Conservation (phyloP, 2,113 vertebrate genomes). For the Lonchura striata region DNA sequence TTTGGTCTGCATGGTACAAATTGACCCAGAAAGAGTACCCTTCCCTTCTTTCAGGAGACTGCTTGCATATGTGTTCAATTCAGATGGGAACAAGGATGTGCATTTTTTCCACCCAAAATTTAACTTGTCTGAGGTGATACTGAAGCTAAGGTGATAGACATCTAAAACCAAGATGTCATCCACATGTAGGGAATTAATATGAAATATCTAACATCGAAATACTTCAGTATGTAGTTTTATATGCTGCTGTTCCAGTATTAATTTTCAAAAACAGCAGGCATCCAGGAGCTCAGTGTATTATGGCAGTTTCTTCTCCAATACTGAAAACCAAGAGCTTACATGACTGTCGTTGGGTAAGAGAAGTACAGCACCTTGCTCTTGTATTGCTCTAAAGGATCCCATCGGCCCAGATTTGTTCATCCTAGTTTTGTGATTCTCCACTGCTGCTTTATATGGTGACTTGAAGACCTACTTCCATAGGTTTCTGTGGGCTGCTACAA, state of each 20-base stretch:
- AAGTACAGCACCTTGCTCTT: background rate
- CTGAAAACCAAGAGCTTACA: background rate
- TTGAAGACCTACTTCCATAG: background rate
- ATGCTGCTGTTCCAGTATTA: background rate
- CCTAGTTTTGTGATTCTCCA: background rate
- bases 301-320: background rate
- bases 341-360: background rate
- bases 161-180: background rate
- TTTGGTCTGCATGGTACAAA: background rate
- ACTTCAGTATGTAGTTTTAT: background rate
- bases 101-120: background rate
- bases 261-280: background rate
- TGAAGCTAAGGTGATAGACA: background rate
- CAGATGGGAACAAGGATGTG: background rate
- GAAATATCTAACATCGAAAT: background rate
- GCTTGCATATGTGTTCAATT: rapidly evolving
- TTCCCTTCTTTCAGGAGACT: background rate
- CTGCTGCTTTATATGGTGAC: background rate
- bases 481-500: background rate
- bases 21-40: background rate
- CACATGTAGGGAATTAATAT: background rate
- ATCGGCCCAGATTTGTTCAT: background rate
- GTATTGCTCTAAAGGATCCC: background rate
- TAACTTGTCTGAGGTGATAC: background rate
- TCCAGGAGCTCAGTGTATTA: background rate